Conservation (phyloP, 2,888 invertebrate species). For the Ectropis crepuscularia region DNA sequence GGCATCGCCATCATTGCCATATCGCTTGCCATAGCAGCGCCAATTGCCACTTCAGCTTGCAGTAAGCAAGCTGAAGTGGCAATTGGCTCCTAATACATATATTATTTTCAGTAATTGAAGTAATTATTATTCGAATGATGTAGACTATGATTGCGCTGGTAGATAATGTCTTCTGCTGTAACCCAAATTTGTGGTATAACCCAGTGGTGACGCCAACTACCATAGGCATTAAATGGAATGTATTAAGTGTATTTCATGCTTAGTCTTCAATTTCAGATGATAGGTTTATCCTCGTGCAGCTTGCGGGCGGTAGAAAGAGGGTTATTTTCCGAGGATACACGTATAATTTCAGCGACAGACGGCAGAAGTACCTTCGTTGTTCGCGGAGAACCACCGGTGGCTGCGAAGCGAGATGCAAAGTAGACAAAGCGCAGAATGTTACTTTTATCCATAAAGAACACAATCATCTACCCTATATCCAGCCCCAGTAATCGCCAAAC, state of each 20-base stretch:
- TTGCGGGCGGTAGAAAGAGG: constrained; percentile 32
- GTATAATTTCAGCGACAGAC: constrained; percentile 32
- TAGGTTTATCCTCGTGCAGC: constrained; percentile 17
- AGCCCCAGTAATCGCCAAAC: constrained; percentile 1
- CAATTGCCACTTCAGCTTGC: no score
- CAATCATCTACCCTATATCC: constrained; percentile 32
- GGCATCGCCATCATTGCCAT: no score
- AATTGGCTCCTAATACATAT: no score
- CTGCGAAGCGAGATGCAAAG: constrained; percentile 44
- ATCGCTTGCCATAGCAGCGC: no score
- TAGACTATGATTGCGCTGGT: no score
- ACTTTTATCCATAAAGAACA: constrained; percentile 14
- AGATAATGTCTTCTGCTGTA: no score
- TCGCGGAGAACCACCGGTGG: constrained; percentile 30
- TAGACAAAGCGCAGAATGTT: constrained; percentile 34
- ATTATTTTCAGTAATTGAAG: no score
- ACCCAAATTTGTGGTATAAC: no score
- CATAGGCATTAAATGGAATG: no score
- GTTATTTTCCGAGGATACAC: constrained; percentile 38
- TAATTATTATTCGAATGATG: no score
- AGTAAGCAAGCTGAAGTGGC: no score
- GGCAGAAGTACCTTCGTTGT: constrained; percentile 34
- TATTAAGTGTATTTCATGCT: background rate
- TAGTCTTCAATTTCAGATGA: constrained; percentile 11
- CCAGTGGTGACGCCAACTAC: no score